A percentile compares a stretch with the other conserved stretches of the same genome.
Conservation (phyloP, 2,888 invertebrate genomes). For the Scotopteryx bipunctaria region DNA sequence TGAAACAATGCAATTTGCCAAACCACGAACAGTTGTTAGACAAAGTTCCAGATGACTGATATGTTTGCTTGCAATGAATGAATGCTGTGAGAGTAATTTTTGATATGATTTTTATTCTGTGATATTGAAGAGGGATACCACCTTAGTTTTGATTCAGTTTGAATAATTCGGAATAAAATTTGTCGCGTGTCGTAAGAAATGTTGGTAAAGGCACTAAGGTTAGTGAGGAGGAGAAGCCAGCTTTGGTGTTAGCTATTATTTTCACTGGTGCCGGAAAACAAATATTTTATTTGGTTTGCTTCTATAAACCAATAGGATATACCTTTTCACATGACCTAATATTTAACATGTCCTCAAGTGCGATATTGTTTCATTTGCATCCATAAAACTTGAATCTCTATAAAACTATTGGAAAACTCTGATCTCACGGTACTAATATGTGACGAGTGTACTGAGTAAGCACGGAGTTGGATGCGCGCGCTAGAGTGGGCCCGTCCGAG, state of each 20-base stretch:
- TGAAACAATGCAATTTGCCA: constrained; percentile 14
- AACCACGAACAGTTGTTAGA: constrained; percentile 12
- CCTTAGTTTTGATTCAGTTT: constrained; percentile 59
- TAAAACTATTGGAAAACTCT: constrained; percentile 74
- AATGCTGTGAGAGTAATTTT: constrained; percentile 56
- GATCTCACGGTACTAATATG: constrained; percentile 80
- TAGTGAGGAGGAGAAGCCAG: constrained; percentile 77
- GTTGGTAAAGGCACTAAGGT: constrained; percentile 70
- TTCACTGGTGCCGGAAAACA: constrained; percentile 73
- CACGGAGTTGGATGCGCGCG: constrained; percentile 44
- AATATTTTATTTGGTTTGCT: constrained; percentile 65
- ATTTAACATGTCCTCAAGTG: constrained; percentile 82
- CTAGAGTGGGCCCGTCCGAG: constrained; percentile 43
- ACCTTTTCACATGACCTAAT: constrained; percentile 80
- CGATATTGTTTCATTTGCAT: constrained; percentile 78
- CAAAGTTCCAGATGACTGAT: constrained; percentile 24
- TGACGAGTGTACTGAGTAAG: constrained; percentile 56
- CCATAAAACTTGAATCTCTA: constrained; percentile 62
- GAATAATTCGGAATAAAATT: constrained; percentile 46
- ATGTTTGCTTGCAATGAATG: constrained; percentile 51
- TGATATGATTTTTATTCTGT: constrained; percentile 74
- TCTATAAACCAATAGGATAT: constrained; percentile 78
- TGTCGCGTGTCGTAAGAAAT: constrained; percentile 54
- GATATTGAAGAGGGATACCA: constrained; percentile 74
- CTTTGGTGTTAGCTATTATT: constrained; percentile 74